Percentiles rank a stretch among this genome's conserved stretches.
phyloP scores from a whole-genome alignment of 2,888 invertebrate genomes.

The Autographa gamma region DNA sequence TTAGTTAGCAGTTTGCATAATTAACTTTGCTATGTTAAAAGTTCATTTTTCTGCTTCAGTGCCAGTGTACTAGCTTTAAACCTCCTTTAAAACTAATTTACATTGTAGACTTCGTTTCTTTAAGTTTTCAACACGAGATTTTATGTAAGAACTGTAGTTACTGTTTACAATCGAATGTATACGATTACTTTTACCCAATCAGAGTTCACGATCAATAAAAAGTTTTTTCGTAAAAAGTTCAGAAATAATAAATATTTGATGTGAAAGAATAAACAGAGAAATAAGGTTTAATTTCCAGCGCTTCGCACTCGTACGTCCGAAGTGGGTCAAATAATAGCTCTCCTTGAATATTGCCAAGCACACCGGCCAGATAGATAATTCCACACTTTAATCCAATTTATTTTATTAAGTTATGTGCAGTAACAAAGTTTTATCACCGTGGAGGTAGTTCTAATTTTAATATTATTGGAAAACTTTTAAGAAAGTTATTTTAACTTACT shows the following conservation, averaged over 20 bases:
- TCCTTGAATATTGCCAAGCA: slow-evolving; percentile 55
- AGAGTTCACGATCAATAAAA: no score
- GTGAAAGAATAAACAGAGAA: slow-evolving; percentile 4
- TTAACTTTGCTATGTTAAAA: slow-evolving; percentile 36
- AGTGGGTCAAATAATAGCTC: slow-evolving; percentile 73
- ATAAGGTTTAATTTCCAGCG: slow-evolving; percentile 31
- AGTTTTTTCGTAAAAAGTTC: background rate
- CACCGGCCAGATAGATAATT: slow-evolving; percentile 59
- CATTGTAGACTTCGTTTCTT: slow-evolving; percentile 28
- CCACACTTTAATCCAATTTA: slow-evolving; percentile 63
- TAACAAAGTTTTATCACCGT: slow-evolving; percentile 46
- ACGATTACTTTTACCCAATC: background rate
- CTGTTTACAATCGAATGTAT: background rate
- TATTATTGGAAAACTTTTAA: no score
- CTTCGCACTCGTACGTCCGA: slow-evolving; percentile 47
- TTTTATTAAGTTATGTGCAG: slow-evolving; percentile 57
- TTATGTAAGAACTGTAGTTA: background rate
- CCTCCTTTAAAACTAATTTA: slow-evolving; percentile 39
- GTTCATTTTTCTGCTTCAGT: slow-evolving; percentile 36
- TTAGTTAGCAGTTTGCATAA: slow-evolving; percentile 30
- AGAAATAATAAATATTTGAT: background rate
- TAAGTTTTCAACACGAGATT: background rate
- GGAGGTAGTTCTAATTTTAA: slow-evolving; percentile 11
- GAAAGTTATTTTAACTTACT: no score
- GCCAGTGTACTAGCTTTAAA: slow-evolving; percentile 17